A percentile compares a stretch with the other conserved stretches of the same genome.
Evolutionary conservation across 2,113 vertebrate species (phyloP).

Genomic region (Xiphophorus hellerii): DNA sequence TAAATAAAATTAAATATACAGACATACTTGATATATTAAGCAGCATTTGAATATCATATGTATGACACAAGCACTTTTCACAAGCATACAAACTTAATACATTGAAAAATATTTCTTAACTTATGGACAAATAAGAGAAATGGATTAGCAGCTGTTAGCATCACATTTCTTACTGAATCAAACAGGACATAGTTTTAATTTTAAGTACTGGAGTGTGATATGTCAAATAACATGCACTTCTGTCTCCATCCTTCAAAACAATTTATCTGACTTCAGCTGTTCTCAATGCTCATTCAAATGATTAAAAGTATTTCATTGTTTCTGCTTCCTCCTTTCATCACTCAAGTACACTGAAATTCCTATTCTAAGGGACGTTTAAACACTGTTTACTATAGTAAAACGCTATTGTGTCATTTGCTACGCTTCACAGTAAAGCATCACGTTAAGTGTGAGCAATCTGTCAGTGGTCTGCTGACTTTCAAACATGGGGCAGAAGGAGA

Average conservation of each 20-base stretch:
- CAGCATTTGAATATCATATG: no score
- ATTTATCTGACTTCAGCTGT: no score
- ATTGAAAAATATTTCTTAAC: no score
- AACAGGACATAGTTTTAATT: no score
- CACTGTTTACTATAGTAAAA: neutral
- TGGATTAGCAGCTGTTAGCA: no score
- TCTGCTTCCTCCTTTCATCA: no score
- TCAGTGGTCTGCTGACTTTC: constrained; percentile 28
- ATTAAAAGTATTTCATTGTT: neutral
- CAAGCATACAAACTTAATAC: no score
- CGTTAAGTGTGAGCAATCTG: constrained; percentile 17
- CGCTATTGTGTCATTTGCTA: neutral
- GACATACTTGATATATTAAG: neutral
- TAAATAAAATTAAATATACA: neutral
- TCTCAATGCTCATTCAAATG: neutral
- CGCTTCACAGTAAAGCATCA: neutral
- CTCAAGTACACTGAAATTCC: neutral
- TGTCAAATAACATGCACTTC: neutral
- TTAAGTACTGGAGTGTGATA: no score
- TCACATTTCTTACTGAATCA: no score
- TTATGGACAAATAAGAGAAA: no score
- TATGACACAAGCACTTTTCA: no score
- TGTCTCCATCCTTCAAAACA: neutral
- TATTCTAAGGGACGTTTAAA: neutral
- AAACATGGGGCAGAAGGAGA: constrained; percentile 8